A percentile compares a stretch with the other conserved stretches of the same genome.
Evolutionary conservation across 2,113 vertebrate species (phyloP).

Genomic region (Rhynchomys soricoides): DNA sequence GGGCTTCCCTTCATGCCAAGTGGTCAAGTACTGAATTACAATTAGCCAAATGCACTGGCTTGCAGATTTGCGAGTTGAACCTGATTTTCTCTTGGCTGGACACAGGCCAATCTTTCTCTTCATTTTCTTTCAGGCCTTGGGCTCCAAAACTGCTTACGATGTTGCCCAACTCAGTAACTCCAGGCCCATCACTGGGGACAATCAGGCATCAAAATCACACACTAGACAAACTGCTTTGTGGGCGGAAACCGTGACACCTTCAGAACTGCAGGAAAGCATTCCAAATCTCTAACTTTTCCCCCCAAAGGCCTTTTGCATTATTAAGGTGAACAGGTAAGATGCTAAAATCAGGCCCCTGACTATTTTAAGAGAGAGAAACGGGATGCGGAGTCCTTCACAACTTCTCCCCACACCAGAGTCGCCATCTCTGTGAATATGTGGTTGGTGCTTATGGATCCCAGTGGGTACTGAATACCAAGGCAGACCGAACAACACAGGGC

Average conservation of each 20-base stretch:
- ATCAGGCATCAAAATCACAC: slow-evolving; percentile 5
- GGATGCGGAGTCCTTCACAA: not conserved
- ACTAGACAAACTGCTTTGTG: not conserved
- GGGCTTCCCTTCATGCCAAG: slow-evolving; percentile 52
- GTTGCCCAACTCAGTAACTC: slow-evolving; percentile 33
- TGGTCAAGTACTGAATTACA: slow-evolving; percentile 51
- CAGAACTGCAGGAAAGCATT: slow-evolving; percentile 38
- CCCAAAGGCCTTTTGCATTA: slow-evolving; percentile 36
- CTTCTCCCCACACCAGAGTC: not conserved
- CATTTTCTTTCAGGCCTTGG: slow-evolving; percentile 34
- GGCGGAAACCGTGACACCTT: not conserved
- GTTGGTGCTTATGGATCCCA: not conserved
- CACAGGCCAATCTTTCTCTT: slow-evolving; percentile 34
- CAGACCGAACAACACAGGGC: not conserved
- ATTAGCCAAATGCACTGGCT: not conserved
- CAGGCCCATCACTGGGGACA: not conserved
- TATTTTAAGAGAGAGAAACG: not conserved
- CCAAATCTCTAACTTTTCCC: not conserved
- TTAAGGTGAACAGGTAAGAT: slow-evolving; percentile 5
- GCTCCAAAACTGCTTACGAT: slow-evolving; percentile 14
- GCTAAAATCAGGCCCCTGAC: not conserved
- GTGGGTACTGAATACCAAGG: not conserved
- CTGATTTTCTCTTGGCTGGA: not conserved
- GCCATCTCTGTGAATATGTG: not conserved
- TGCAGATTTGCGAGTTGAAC: slow-evolving; percentile 38